A percentile compares a stretch with the other conserved stretches of the same genome.
Evolutionary conservation across 2,113 vertebrate genomes (phyloP).

Genomic region (Aegithalos caudatus): DNA sequence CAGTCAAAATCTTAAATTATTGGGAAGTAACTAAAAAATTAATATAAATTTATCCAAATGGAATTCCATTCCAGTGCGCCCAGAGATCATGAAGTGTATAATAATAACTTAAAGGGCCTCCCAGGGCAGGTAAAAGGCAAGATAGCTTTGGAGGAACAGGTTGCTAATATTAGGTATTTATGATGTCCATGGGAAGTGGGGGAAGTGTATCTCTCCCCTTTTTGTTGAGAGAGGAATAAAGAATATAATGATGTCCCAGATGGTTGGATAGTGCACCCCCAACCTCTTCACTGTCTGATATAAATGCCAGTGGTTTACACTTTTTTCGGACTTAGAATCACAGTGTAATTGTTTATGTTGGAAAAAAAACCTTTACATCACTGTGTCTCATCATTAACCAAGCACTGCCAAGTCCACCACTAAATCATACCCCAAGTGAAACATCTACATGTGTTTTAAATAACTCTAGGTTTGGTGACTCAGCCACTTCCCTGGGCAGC

Average conservation of each 20-base stretch:
- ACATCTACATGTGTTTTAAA: not conserved
- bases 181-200: not conserved
- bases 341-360: not conserved
- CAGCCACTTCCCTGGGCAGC: not conserved
- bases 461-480: not conserved
- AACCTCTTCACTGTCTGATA: not conserved
- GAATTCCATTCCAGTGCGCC: not conserved
- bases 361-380: not conserved
- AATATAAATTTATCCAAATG: not conserved
- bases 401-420: not conserved
- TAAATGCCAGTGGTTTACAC: not conserved
- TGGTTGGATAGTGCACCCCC: not conserved
- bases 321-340: not conserved
- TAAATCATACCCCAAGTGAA: not conserved
- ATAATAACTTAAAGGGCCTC: not conserved
- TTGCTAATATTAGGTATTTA: not conserved
- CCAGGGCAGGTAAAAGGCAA: not conserved
- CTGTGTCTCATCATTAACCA: not conserved
- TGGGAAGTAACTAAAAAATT: not conserved
- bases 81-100: not conserved
- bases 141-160: not conserved
- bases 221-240: not conserved
- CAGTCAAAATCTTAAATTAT: not conserved
- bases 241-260: not conserved
- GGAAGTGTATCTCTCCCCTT: not conserved